Evolutionary conservation across 2,797 vertebrate species (phyloP), one percentile per base, ranked within the genome.

Genomic region (Eremophila alpestris): DNA sequence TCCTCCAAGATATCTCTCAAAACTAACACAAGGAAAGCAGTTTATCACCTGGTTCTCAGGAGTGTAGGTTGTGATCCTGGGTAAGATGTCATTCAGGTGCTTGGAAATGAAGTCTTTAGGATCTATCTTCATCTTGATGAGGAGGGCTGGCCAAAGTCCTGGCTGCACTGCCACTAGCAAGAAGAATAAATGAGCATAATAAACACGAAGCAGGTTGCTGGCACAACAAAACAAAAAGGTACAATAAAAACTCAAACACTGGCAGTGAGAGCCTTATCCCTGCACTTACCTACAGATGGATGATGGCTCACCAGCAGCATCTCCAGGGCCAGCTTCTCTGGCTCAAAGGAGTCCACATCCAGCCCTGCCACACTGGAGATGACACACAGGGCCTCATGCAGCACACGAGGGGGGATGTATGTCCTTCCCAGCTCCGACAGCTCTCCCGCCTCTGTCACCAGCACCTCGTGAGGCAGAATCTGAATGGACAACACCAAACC

Each of bases 221-320:
- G 41, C 7, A 60, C 27, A 82, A 34, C 16, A 32, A 38, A 56
- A 54, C 18, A 51, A 81, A 84, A 70, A 27, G 9, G 23, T 59
- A 36, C n/a, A 30, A 65, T 36, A 58, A 60, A 58, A 75, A 32
- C 5, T 8, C 36, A 54, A 13, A 16, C 2, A 6, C 0, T 18
- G 40, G 5, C 24, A 52, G 21, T 13, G 23, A 73, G 12, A 46
- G 58, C 49, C 23, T 62, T 40, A 51, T 6, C 52, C 76, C 46
- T 59, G 68, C 36, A 41, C 98, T 83, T 92, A 99, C 99, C 98
- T 94, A 99, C 97, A 56, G 99, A 99, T 11, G 99, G 99, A 94
- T 99, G 99, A 90, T 99, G 99, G 68, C 98, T 97, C 85, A 99
- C 95, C 38, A 99, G 97, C 85, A 99, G 97, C 94, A 98, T 98